Base-by-base conservation (phyloP, 1,140 invertebrate genomes). In the Trichogramma pretiosum region DNA sequence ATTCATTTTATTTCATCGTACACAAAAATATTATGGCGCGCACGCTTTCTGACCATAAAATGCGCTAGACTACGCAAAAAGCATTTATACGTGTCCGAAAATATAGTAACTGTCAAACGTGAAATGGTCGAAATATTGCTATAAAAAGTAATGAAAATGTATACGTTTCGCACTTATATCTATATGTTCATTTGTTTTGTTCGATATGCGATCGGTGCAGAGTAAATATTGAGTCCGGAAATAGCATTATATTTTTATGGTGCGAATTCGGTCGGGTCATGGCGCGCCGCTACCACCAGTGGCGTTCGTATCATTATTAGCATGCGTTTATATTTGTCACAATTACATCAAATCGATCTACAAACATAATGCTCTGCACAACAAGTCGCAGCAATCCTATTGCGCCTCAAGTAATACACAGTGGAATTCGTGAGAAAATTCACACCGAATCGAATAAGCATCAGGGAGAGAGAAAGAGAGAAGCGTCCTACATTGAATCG, bases 391-490 rank as follows among this genome's bases (percentile, higher is more conserved):
- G n/a, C n/a, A n/a, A n/a, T n/a, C n/a, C n/a, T n/a, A n/a, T n/a
- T n/a, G n/a, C n/a, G n/a, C n/a, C n/a, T n/a, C n/a, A n/a, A n/a
- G n/a, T n/a, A n/a, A n/a, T n/a, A n/a, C n/a, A n/a, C n/a, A n/a
- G 10, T 28, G 35, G 47, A 47, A 47, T 41, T 42, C 50, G 50
- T 52, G 50, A 52, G 50, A 52, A 52, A 47, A 52, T 52, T 52
- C 40, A 30, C 50, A 47, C 32, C 39, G n/a, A 18, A 5, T 10
- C 4, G n/a, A n/a, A n/a, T n/a, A n/a, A n/a, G n/a, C n/a, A n/a
- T n/a, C n/a, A n/a, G n/a, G n/a, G n/a, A n/a, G n/a, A n/a, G n/a
- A n/a, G n/a, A n/a, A n/a, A n/a, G n/a, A n/a, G n/a, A n/a, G n/a
- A n/a, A 5, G 9, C 28, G 24, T 26, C 16, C 32, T 18, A 22